Evolutionary conservation across 37 sponge, comb jelly and placozoan species (phyloP), one percentile per base, ranked within the genome.

Genomic region (Amphimedon queenslandica): DNA sequence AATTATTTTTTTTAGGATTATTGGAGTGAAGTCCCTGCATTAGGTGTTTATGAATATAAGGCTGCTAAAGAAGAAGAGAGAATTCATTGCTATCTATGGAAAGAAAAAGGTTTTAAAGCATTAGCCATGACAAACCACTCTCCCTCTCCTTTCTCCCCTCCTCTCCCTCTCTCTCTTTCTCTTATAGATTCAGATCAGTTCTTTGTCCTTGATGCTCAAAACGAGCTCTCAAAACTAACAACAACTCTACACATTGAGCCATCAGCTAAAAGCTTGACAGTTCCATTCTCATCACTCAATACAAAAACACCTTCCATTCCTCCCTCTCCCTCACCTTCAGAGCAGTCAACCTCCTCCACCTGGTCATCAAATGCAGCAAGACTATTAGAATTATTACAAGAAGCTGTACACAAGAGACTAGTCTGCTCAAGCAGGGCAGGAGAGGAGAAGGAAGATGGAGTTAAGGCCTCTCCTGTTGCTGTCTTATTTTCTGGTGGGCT

Each of bases 401-500:
- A 66, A 42, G 90, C 90, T 47, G 81, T 89, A 31, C 39, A 43
- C 3, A 33, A 34, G 28, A 67, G 90, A 57, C 77, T 89, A 16
- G 33, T 33, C 43, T 16, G 34, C 38, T 24, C 2, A 35, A 69
- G 87, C 11, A 38, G 24, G 5, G 93, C 99, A 55, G 69, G 78
- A n/a, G n/a, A n/a, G n/a, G n/a, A n/a, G n/a, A n/a, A n/a, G n/a
- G n/a, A n/a, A n/a, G n/a, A n/a, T n/a, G n/a, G n/a, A n/a, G n/a
- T n/a, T n/a, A n/a, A n/a, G n/a, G n/a, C n/a, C n/a, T n/a, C n/a
- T n/a, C n/a, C n/a, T 64, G 72, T 98, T 13, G 99, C 83, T 28
- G 72, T 98, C 6, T 69, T 98, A 53, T 98, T 88, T 39, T 92
- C 93, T 53, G 99, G 99, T 30, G 99, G 99, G 53, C 70, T 98